A percentile compares a stretch with the other conserved stretches of the same genome.
Conservation (phyloP, 2,113 vertebrate genomes). For the Lophotis ruficrista region DNA sequence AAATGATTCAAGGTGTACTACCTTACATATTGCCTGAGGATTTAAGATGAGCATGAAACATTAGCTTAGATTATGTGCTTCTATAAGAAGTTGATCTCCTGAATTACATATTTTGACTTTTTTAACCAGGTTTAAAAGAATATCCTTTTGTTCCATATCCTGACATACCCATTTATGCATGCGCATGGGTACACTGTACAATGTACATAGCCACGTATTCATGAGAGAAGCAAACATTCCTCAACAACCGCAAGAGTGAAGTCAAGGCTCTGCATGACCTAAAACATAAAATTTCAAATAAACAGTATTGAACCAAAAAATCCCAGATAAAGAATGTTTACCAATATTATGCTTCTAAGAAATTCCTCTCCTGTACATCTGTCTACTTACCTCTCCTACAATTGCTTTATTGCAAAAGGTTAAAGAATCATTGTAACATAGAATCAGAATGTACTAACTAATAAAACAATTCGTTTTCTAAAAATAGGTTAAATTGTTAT, state of each 20-base stretch:
- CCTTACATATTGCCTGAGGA: background rate
- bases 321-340: background rate
- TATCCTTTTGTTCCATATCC: background rate
- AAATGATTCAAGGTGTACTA: background rate
- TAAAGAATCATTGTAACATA: background rate
- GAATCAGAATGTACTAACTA: background rate
- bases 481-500: background rate
- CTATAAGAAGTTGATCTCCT: background rate
- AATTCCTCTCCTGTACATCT: background rate
- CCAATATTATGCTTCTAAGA: background rate
- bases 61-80: background rate
- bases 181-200: background rate
- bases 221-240: background rate
- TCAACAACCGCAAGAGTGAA: background rate
- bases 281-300: background rate
- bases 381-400: background rate
- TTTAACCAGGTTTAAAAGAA: background rate
- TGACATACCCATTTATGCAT: background rate
- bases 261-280: background rate
- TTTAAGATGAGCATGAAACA: background rate
- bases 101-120: background rate
- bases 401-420: background rate
- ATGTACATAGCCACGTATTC: fast-evolving
- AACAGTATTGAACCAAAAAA: background rate
- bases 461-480: background rate